phyloP scores from a whole-genome alignment of 2,797 vertebrate genomes.

The Dromococcyx pavoninus region DNA sequence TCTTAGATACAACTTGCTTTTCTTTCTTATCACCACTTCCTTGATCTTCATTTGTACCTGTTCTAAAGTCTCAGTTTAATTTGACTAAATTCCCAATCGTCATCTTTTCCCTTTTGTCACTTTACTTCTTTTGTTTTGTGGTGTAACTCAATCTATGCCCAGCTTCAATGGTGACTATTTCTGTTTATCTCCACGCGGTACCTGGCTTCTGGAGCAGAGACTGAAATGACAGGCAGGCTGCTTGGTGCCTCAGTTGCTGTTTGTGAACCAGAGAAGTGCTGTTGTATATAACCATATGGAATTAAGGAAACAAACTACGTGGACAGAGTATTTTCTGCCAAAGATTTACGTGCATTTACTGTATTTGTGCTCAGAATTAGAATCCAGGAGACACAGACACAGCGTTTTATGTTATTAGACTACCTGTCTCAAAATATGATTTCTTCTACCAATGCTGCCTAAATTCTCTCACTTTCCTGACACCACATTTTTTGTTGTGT shows the following conservation, averaged over 20 bases:
- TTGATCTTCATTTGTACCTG: background rate
- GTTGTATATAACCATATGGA: background rate
- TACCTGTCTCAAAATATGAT: background rate
- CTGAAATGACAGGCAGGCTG: background rate
- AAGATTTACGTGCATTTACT: background rate
- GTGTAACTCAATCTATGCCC: background rate
- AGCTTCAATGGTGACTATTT: background rate
- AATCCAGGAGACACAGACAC: background rate
- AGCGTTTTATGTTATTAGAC: background rate
- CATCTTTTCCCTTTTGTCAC: background rate
- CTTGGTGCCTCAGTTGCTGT: background rate
- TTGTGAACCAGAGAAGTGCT: background rate
- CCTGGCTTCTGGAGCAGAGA: background rate
- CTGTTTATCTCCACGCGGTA: background rate
- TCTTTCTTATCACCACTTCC: background rate
- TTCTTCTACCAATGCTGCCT: background rate
- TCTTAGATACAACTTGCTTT: background rate
- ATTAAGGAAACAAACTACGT: background rate
- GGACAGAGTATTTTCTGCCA: background rate
- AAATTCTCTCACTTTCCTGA: background rate
- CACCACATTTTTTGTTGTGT: background rate
- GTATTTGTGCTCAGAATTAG: background rate
- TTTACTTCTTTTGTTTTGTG: background rate
- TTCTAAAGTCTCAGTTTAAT: background rate
- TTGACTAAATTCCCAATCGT: background rate